Evolutionary conservation across 2,113 vertebrate species (phyloP).

Genomic region (Procavia capensis): DNA sequence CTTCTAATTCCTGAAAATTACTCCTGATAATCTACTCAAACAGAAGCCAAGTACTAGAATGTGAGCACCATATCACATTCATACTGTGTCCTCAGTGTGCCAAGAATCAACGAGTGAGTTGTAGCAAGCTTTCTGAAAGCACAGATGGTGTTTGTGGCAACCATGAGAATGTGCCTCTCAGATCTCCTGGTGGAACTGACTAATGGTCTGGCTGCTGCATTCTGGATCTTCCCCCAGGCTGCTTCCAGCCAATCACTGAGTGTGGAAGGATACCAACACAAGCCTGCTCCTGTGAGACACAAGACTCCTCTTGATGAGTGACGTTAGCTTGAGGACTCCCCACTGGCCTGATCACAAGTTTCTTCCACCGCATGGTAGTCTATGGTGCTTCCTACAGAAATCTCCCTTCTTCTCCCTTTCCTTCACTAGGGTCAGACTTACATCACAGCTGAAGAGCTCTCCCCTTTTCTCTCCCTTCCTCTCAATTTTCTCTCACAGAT

Average conservation of each 20-base stretch:
- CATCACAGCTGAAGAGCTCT: background rate
- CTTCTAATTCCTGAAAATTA: slow-evolving; percentile 40
- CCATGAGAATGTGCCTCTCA: background rate
- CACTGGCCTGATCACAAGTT: background rate
- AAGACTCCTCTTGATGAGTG: background rate
- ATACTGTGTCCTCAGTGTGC: background rate
- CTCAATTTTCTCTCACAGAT: background rate
- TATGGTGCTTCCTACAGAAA: background rate
- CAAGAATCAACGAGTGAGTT: slow-evolving; percentile 52
- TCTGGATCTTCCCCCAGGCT: background rate
- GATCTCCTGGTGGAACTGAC: background rate
- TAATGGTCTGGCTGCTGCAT: background rate
- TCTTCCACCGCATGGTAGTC: background rate
- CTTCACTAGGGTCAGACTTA: background rate
- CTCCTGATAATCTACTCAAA: background rate
- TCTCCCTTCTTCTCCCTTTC: background rate
- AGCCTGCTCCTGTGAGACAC: background rate
- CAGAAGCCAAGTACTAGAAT: slow-evolving; percentile 5
- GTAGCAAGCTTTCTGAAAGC: slow-evolving; percentile 3
- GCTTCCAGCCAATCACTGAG: background rate
- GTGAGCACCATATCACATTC: background rate
- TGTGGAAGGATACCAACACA: background rate
- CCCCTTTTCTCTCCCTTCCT: background rate
- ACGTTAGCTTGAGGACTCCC: background rate
- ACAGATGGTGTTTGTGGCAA: slow-evolving; percentile 54